These are phyloP conservation scores for Crenuchus spilurus DNA, from an alignment of 2,797 vertebrate genomes.

Conservation along the genomic window DNA sequence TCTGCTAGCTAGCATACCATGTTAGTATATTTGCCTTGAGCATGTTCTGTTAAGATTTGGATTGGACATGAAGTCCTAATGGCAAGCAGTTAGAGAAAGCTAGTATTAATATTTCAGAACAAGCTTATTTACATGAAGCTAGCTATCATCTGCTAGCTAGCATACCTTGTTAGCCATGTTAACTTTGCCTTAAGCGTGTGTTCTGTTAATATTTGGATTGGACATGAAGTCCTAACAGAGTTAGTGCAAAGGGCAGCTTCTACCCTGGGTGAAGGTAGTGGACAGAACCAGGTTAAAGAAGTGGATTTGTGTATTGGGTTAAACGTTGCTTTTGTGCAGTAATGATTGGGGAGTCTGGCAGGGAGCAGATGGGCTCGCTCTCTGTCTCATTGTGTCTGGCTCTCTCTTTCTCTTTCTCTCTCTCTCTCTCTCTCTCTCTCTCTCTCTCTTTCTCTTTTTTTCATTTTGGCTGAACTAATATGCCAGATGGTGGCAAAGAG, in stretches of 20 bases:
- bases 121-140: no score
- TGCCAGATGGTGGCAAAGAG: conserved; percentile 95
- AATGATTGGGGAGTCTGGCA: conserved; percentile 84
- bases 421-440: conserved; percentile 61
- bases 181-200: neutral
- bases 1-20: neutral
- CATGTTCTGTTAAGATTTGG: conserved; percentile 7
- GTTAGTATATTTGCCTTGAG: neutral
- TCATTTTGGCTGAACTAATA: conserved; percentile 85
- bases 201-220: conserved; percentile 1
- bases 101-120: no score
- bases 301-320: conserved; percentile 84
- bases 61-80: no score
- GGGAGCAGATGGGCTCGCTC: conserved; percentile 89
- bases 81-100: no score
- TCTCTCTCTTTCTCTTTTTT: conserved; percentile 73
- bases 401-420: conserved; percentile 60
- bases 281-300: conserved; percentile 91
- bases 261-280: conserved; percentile 62
- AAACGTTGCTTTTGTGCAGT: conserved; percentile 91
- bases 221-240: no score
- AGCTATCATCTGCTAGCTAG: neutral
- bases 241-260: conserved; percentile 55
- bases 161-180: neutral
- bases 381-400: conserved; percentile 83